Evolutionary conservation across 2,888 invertebrate species (phyloP).

Genomic region (Rhaphigaster nebulosa): DNA sequence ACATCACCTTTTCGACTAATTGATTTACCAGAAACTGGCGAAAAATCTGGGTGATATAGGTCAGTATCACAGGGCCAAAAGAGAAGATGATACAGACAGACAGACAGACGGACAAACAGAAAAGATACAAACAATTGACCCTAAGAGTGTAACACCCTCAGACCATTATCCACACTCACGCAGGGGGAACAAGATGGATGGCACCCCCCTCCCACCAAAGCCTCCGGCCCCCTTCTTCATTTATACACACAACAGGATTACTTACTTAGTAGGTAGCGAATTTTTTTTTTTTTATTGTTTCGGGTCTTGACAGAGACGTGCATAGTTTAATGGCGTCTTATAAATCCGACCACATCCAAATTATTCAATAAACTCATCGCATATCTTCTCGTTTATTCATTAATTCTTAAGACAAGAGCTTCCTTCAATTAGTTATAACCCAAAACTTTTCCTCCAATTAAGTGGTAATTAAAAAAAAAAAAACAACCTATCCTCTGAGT

Average conservation of each 20-base stretch:
- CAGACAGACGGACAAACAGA: constrained; percentile 37
- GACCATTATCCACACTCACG: constrained; percentile 44
- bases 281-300: not conserved
- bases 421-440: too few relatives aligned
- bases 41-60: not conserved
- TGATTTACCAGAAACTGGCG: not conserved
- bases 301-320: not conserved
- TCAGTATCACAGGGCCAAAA: not conserved
- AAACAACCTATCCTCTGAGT: too few relatives aligned
- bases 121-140: constrained; percentile 41
- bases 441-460: too few relatives aligned
- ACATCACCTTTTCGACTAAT: too few relatives aligned
- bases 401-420: too few relatives aligned
- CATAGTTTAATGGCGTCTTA: not conserved
- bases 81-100: constrained; percentile 1
- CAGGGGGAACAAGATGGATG: constrained; percentile 1
- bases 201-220: not conserved
- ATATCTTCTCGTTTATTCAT: too few relatives aligned
- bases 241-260: constrained; percentile 41
- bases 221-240: not conserved
- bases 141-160: constrained; percentile 21
- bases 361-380: too few relatives aligned
- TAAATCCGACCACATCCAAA: not conserved
- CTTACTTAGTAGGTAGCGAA: constrained; percentile 14
- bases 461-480: too few relatives aligned